phyloP scores from a whole-genome alignment of 2,888 invertebrate genomes.

The Synanthedon andrenaeformis region DNA sequence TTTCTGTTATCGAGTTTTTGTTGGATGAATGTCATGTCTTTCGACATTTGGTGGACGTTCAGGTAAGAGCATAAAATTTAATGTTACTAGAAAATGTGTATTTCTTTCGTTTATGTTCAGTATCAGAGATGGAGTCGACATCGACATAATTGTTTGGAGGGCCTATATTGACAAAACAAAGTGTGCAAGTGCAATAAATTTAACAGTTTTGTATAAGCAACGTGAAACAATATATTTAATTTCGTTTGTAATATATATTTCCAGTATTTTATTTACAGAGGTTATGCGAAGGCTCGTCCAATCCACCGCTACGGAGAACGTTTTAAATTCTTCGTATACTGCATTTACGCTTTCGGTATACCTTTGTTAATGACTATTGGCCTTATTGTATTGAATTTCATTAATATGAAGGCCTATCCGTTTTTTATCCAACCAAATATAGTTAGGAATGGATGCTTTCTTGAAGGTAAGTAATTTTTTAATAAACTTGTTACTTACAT shows the following conservation, averaged over 20 bases:
- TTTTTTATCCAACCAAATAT: constrained; percentile 44
- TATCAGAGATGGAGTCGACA: too few species aligned
- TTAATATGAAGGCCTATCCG: constrained; percentile 23
- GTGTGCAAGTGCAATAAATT: too few species aligned
- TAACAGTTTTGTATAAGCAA: too few species aligned
- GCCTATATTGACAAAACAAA: too few species aligned
- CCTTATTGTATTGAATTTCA: constrained; percentile 20
- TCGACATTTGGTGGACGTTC: constrained; percentile 62
- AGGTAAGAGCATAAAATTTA: constrained; percentile 25
- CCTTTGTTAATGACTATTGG: constrained; percentile 33
- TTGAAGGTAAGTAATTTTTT: constrained; percentile 27
- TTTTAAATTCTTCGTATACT: constrained; percentile 49
- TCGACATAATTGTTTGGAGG: too few species aligned
- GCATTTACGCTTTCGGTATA: constrained; percentile 42
- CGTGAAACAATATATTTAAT: too few species aligned
- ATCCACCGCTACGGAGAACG: constrained; percentile 48
- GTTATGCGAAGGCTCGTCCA: constrained; percentile 51
- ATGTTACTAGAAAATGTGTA: too few species aligned
- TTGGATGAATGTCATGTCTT: constrained; percentile 61
- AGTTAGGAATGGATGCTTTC: constrained; percentile 31
- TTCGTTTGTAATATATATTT: too few species aligned
- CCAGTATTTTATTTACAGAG: constrained; percentile 22
- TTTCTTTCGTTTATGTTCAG: too few species aligned
- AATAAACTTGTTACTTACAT: neutral
- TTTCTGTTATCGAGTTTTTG: constrained; percentile 48